phyloP scores from a whole-genome alignment of 2,888 invertebrate species.

The Nomada ruficornis region DNA sequence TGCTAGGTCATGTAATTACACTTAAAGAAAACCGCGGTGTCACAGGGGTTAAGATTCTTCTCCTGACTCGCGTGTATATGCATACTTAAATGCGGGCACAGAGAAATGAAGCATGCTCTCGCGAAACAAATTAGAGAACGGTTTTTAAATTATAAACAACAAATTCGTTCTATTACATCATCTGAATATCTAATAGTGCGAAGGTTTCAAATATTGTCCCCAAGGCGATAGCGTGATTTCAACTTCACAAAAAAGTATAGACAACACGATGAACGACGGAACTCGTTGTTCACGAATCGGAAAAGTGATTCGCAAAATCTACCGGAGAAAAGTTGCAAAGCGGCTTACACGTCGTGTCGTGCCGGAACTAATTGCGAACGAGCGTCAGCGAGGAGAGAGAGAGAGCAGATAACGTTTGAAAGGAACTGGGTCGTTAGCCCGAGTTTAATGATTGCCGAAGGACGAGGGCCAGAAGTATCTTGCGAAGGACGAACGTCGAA shows the following conservation, averaged over 20 bases:
- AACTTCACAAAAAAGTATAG: background rate
- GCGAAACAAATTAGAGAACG: too few relatives aligned
- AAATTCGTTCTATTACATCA: too few relatives aligned
- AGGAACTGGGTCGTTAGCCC: slow-evolving; percentile 71
- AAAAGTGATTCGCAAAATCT: slow-evolving; percentile 17
- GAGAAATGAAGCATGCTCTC: too few relatives aligned
- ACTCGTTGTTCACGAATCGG: background rate
- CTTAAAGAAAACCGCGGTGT: background rate
- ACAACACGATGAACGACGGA: background rate
- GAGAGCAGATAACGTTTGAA: slow-evolving; percentile 65
- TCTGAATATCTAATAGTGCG: background rate
- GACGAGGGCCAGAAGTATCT: slow-evolving; percentile 66
- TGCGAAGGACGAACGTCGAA: slow-evolving; percentile 67
- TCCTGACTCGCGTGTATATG: background rate
- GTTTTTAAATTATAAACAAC: too few relatives aligned
- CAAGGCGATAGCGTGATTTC: too few relatives aligned
- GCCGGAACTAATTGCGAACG: slow-evolving; percentile 73
- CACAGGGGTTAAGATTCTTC: background rate
- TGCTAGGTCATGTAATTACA: slow-evolving; percentile 24
- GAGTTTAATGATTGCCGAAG: slow-evolving; percentile 70
- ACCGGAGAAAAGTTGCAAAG: slow-evolving; percentile 28
- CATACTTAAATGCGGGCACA: too few relatives aligned
- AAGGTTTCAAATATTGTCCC: background rate
- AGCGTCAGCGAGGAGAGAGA: slow-evolving; percentile 1
- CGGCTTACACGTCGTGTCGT: slow-evolving; percentile 53